Evolutionary conservation across 2,888 invertebrate genomes (phyloP), one percentile per base, ranked within the genome.

Genomic region (Rotaria sp.): DNA sequence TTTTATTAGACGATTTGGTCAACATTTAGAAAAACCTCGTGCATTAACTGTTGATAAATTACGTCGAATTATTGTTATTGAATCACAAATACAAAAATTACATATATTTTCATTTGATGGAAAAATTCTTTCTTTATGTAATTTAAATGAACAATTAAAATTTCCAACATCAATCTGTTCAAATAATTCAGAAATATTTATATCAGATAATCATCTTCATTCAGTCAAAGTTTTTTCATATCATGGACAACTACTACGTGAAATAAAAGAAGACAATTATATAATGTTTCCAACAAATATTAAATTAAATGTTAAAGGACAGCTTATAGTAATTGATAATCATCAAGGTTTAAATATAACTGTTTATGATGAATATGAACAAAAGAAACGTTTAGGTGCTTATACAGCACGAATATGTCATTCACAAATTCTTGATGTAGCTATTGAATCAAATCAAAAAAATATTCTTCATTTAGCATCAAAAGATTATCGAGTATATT

Each of bases 171-270:
- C 67, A 13, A 67, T 67, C 8, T 67, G 67, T 67, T 67, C 67
- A 67, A 67, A 67, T 67, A 67, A 67, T 67, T 67, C 67, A 18
- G 67, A 67, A 67, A 67, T 67, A 35, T 67, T 67, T 35, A 67
- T 67, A 21, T 67, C 67, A 21, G 67, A 67, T 21, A 67, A 67
- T 67, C 67, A 67, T 67, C 35, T 67, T 38, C 67, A 67, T 67
- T 38, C 67, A 21, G 35, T 67, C 1, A 67, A 67, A 67, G 67
- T 67, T 4, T 67, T 67, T 35, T 38, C 67, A 7, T 67, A 67
- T 67, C 35, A 35, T 18, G 67, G 67, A 30, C 67, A 67, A 67
- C 18, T 67, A 67, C 2, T 67, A 35, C 67, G 67, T 67, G 67
- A 67, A 38, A 67, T 67, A 18, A 67, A 67, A 67, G 67, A 67